A percentile compares a stretch with the other conserved stretches of the same genome.
phyloP scores from a whole-genome alignment of 2,113 vertebrate genomes.

The Platichthys flesus region DNA sequence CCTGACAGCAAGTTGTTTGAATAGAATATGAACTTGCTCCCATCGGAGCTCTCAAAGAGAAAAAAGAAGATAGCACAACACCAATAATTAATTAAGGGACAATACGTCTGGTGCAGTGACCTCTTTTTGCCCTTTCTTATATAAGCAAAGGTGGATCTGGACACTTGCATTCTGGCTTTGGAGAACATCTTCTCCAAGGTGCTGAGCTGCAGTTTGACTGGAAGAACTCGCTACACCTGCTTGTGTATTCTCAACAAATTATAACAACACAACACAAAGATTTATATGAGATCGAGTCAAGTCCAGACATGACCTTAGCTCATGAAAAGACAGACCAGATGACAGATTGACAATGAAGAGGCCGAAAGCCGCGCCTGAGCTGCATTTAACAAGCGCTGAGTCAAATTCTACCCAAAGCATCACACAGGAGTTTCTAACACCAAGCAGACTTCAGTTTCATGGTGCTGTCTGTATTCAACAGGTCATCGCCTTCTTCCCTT shows the following conservation, averaged over 20 bases:
- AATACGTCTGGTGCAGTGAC: background rate
- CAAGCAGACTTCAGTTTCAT: background rate
- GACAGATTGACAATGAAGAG: conserved; percentile 10
- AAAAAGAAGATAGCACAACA: no score
- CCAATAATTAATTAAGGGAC: no score
- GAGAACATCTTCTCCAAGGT: background rate
- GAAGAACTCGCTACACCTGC: background rate
- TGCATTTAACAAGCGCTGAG: conserved; percentile 32
- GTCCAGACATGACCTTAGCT: conserved; percentile 53
- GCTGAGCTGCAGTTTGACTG: background rate
- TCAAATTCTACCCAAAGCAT: conserved; percentile 36
- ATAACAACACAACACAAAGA: background rate
- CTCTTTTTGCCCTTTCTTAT: background rate
- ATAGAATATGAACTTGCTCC: no score
- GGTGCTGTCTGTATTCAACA: conserved; percentile 10
- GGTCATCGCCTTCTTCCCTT: conserved; percentile 8
- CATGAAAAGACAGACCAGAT: background rate
- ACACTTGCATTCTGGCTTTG: background rate
- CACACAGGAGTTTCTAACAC: conserved; percentile 2
- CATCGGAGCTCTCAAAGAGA: no score
- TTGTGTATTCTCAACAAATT: conserved; percentile 14
- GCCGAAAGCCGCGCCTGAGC: background rate
- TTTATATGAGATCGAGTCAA: conserved; percentile 47
- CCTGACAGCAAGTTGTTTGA: no score
- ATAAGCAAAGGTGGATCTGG: no score